These are phyloP conservation scores for Ectropis grisescens DNA, from an alignment of 1,140 invertebrate species.

Conservation along the genomic window DNA sequence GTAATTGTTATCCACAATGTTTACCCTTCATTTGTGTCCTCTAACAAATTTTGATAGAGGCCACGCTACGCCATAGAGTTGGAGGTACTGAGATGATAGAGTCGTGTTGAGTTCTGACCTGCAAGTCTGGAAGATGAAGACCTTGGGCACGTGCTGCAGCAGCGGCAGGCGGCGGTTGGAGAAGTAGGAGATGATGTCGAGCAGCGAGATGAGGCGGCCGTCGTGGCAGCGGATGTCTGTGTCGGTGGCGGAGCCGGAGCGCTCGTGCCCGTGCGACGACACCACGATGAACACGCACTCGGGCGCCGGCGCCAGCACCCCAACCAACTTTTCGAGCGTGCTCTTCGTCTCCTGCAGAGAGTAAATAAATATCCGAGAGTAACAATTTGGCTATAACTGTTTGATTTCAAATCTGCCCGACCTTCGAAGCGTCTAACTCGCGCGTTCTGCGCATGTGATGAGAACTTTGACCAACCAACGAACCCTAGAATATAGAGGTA, in stretches of 20 bases:
- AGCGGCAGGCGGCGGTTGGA: conserved; percentile 71
- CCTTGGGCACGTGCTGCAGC: conserved; percentile 79
- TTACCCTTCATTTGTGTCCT: no score
- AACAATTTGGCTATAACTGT: no score
- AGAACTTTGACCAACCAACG: no score
- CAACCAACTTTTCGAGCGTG: conserved; percentile 25
- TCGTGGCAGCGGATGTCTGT: conserved; percentile 59
- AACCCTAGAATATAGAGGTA: no score
- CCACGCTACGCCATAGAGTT: no score
- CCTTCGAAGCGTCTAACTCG: no score
- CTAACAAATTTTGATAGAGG: no score
- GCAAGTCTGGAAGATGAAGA: conserved; percentile 85
- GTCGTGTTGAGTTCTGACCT: conserved; percentile 69
- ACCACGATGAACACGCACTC: conserved; percentile 63
- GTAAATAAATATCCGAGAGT: no score
- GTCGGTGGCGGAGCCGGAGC: conserved; percentile 27
- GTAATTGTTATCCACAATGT: no score
- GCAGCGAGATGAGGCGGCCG: conserved; percentile 44
- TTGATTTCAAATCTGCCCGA: no score
- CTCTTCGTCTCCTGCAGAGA: conserved; percentile 34
- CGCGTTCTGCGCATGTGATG: no score
- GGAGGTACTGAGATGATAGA: no score
- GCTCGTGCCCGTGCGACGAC: conserved; percentile 60
- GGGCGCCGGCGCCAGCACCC: conserved; percentile 24
- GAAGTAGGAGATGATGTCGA: conserved; percentile 73